Base-by-base conservation (phyloP, 1,140 invertebrate genomes). In the Zaprionus taronus region DNA sequence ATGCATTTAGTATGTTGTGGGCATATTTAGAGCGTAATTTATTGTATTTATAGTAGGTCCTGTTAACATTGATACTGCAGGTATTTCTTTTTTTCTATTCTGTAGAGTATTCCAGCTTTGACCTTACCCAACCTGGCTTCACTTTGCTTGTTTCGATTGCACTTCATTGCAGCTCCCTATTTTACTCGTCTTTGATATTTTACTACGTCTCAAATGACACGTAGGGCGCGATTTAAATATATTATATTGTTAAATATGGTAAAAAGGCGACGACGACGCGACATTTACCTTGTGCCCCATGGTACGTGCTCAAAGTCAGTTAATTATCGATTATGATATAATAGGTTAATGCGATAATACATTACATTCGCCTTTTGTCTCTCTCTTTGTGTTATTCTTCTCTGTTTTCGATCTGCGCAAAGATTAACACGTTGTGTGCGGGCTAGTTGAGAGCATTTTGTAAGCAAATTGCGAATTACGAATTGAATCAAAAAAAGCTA, bases 271-370 rank as follows among this genome's bases (percentile, higher is more conserved):
- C 12, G n/a, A 53, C 20, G n/a, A 15, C 58, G 36, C n/a, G n/a
- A 15, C 51, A 28, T 7, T 60, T 24, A 22, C 51, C 60, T 57
- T 57, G 67, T 72, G 61, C 1, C 31, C 12, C 24, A 4, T 22
- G 41, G 41, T 61, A 76, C 73, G 73, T 76, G 73, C 65, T 55
- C 28, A 44, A 51, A 53, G 67, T 71, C 60, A 34, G 58, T 7
- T 49, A 41, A 51, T 64, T 47, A 71, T 75, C 51, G 49, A 9
- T 26, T 69, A 62, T 73, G 71, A 74, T 69, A 69, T 69, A 74
- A 74, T 69, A 56, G 51, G 38, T 47, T 47, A 62, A 56, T 55
- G 20, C 56, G 64, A 68, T 68, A 36, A 68, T 28, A 53, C 3
- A 53, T 9, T 22, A 55, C 20, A 55, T 24, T 14, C 9, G 14